Evolutionary conservation across 30 jellyfish, hydroid and myxozoan species (phyloP), one percentile per base, ranked within the genome.

Genomic region (Aurelia sp.): DNA sequence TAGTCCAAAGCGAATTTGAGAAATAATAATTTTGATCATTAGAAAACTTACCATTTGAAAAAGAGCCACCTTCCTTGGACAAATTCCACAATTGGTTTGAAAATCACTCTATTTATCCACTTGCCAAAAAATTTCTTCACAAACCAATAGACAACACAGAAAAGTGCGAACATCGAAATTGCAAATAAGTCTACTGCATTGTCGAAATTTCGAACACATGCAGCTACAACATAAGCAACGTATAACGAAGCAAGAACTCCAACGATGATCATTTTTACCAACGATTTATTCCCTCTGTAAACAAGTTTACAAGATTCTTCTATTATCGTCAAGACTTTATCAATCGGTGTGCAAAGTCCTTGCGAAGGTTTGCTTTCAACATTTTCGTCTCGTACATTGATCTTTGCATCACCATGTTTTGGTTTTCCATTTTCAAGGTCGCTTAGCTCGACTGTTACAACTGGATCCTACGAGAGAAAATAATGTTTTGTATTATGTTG

Each of bases 121-220:
- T 68, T 59, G 18, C 98, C 98, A 78, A 84, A 78, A 50, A 74
- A 72, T 72, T 82, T 93, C 83, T 84, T 93, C 17, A 93, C 82
- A 77, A 88, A 53, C 97, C 97, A 88, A 74, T 93, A 93, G 33
- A 83, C 65, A 57, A 93, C 60, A 35, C 98, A 93, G 79, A 88
- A 93, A 78, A 88, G 30, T 15, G 90, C 98, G 73, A 93, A 88
- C 72, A 77, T 69, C 3, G 98, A 73, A 16, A 93, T 80, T 13
- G 88, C 91, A 44, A 93, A 80, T 74, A 93, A 79, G 22, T 93
- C 96, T 3, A 68, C 70, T 6, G 98, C 97, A 74, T 93, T 80
- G 30, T 88, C 67, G 72, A 84, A 88, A 64, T 88, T 86, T 53
- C 62, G 60, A 17, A 61, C 27, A 52, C 91, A 76, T 0, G 98